Evolutionary conservation across 2,888 invertebrate species (phyloP).

Genomic region (Pseudococcus viburni): DNA sequence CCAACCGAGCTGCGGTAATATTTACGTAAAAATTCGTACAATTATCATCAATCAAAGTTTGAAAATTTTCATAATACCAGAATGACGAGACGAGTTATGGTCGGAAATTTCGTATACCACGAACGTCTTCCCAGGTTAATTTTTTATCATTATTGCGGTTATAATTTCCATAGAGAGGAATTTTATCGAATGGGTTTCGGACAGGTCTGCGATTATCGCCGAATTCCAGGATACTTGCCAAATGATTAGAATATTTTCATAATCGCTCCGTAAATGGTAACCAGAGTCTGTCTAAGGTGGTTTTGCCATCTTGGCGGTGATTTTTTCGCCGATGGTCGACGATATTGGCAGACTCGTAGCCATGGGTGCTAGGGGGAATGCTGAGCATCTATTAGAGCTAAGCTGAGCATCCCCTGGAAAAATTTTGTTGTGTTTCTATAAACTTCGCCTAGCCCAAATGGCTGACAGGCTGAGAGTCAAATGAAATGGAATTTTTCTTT

Average conservation of each 20-base stretch:
- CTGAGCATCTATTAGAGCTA: too few species aligned
- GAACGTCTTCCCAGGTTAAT: background rate
- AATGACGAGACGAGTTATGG: conserved; percentile 43
- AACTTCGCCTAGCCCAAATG: too few species aligned
- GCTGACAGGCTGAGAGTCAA: too few species aligned
- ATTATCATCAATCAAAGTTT: conserved; percentile 57
- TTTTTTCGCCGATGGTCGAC: too few species aligned
- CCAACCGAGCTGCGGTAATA: conserved; percentile 24
- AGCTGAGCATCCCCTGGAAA: too few species aligned
- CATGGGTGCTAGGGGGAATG: too few species aligned
- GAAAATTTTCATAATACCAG: conserved; percentile 47
- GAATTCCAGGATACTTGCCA: conserved; percentile 33
- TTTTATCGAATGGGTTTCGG: background rate
- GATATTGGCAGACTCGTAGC: too few species aligned
- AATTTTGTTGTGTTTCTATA: too few species aligned
- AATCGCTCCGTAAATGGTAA: conserved; percentile 9
- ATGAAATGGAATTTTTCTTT: too few species aligned
- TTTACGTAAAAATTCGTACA: conserved; percentile 54
- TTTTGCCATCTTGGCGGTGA: too few species aligned
- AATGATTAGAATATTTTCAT: conserved; percentile 14
- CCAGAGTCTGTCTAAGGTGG: background rate
- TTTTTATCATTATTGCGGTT: conserved; percentile 26
- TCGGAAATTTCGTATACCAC: background rate
- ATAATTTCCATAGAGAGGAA: background rate
- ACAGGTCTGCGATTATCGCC: conserved; percentile 12